Base-by-base conservation (phyloP, 2,888 invertebrate genomes). In the Boloria selene region DNA sequence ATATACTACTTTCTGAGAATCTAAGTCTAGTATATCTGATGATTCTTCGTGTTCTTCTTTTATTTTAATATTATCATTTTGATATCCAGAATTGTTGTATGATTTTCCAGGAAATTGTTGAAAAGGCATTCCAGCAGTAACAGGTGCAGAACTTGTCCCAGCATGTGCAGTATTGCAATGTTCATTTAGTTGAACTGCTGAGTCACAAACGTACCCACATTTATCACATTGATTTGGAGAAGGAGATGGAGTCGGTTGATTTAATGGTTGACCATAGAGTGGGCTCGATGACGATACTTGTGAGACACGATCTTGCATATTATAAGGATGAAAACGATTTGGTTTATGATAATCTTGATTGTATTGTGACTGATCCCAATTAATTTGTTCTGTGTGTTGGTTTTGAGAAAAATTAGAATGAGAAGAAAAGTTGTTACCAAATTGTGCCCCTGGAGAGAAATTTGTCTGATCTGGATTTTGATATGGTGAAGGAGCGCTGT, bases 1-100 rank as follows among this genome's bases (percentile, higher is more conserved):
- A 77, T 95, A 96, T 1, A 97, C 97, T 72, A 97, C 97, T 88
- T 97, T 97, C 80, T 97, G 97, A 1, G 97, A 97, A 82, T 97
- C 97, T 69, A 97, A 89, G 82, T 97, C 97, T 64, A 97, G 92
- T 72, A 97, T 96, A 78, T 97, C 97, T 14, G 96, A 95, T 56
- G 95, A 95, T 67, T 95, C 94, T 77, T 95, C 95, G 59, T 94
- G 94, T 77, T 95, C 95, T 76, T 94, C 93, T 77, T 95, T 95
- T 0, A 93, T 75, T 70, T 94, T 93, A 3, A 83, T 66, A 68
- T 83, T 92, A 54, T 93, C 92, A 73, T 85, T 88, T 74, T 90
- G 90, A 75, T 89, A 93, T 64, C 85, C 84, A 1, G 90, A 72
- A 77, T 84, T 86, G 66, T 84, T 91, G 73, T 90, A 93, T 70